phyloP scores from a whole-genome alignment of 1,140 invertebrate species.

The Sipha flava region DNA sequence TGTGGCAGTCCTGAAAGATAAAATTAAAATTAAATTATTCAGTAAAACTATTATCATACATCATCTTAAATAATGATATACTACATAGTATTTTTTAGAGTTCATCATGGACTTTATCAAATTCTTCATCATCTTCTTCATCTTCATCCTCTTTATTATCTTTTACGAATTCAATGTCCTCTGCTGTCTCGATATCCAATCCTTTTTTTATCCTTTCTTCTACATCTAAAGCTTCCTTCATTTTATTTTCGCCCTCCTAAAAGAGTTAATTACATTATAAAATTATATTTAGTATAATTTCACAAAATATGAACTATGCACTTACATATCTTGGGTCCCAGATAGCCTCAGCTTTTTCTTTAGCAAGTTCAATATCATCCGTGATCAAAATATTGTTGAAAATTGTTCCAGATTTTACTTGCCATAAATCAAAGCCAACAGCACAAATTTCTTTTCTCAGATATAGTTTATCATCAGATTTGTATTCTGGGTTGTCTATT shows the following conservation, averaged over 20 bases:
- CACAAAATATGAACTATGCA: too few species aligned
- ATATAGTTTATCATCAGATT: slow-evolving; percentile 74
- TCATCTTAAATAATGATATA: slow-evolving; percentile 29
- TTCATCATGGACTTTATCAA: slow-evolving; percentile 28
- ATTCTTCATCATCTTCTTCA: slow-evolving; percentile 52
- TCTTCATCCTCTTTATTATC: slow-evolving; percentile 56
- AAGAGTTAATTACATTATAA: not conserved
- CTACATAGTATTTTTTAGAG: slow-evolving; percentile 28
- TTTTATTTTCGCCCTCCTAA: slow-evolving; percentile 83
- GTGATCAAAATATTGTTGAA: slow-evolving; percentile 96
- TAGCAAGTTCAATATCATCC: slow-evolving; percentile 75
- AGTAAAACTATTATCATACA: slow-evolving; percentile 21
- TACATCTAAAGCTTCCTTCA: slow-evolving; percentile 84
- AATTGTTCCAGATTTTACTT: slow-evolving; percentile 98
- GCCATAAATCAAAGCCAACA: slow-evolving; percentile 96
- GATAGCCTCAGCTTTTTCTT: slow-evolving; percentile 53
- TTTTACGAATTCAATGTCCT: slow-evolving; percentile 42
- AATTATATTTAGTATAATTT: not conserved
- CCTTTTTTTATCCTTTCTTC: slow-evolving; percentile 61
- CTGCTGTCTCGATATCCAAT: slow-evolving; percentile 21
- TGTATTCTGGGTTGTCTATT: slow-evolving; percentile 97
- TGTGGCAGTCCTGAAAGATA: slow-evolving; percentile 14
- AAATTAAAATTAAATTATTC: slow-evolving; percentile 28
- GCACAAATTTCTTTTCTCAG: slow-evolving; percentile 80
- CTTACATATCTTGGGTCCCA: slow-evolving; percentile 47